These are phyloP conservation scores for Felis chaus DNA, from an alignment of 2,113 vertebrate species.

Conservation along the genomic window DNA sequence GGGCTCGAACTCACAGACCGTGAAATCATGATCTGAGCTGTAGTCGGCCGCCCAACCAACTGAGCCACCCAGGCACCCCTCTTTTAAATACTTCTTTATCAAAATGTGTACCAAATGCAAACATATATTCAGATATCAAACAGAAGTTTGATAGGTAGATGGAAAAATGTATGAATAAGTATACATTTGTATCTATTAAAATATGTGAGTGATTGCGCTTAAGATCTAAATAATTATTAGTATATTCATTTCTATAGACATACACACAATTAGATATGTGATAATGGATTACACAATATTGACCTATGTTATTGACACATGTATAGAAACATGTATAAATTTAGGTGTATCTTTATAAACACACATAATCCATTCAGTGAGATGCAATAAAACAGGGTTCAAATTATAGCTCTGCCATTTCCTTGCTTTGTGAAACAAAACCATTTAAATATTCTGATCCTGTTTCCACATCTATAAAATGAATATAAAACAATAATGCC, in stretches of 20 bases:
- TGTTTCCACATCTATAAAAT: neutral
- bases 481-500: neutral
- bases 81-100: neutral
- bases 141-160: neutral
- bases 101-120: neutral
- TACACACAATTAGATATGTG: neutral
- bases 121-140: neutral
- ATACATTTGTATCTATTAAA: neutral
- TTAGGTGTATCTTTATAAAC: neutral
- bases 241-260: neutral
- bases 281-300: neutral
- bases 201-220: neutral
- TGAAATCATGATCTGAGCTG: no score
- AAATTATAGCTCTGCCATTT: neutral
- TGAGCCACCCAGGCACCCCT: no score
- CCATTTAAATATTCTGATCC: neutral
- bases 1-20: no score
- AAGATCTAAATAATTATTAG: conserved; percentile 11
- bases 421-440: neutral
- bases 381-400: neutral
- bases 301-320: neutral
- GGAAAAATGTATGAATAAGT: neutral
- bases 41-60: no score
- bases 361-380: neutral
- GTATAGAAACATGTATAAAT: neutral